These are phyloP conservation scores for Drosophila setifemur DNA, from an alignment of 1,140 invertebrate species.

Conservation along the genomic window DNA sequence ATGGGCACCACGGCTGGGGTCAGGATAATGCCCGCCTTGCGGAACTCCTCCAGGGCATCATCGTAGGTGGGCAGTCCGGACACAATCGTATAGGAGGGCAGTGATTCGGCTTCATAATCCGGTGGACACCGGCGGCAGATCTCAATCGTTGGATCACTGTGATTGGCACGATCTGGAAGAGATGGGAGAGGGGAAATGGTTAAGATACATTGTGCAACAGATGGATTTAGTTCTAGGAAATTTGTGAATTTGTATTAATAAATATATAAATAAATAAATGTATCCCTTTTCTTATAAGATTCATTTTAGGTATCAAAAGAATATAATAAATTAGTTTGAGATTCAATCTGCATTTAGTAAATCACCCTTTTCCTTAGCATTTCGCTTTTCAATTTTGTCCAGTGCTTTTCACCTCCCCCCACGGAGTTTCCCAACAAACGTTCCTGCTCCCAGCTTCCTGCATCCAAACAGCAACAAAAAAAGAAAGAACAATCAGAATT, in stretches of 20 bases:
- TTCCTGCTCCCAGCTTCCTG: conserved; percentile 2
- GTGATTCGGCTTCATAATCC: conserved; percentile 83
- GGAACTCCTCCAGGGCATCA: conserved; percentile 85
- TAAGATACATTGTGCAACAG: no score
- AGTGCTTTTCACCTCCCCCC: no score
- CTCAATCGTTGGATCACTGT: conserved; percentile 67
- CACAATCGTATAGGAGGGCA: conserved; percentile 86
- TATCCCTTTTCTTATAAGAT: background rate
- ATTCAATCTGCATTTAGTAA: no score
- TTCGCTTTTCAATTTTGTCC: background rate
- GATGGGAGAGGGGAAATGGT: background rate
- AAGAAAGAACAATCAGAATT: conserved; percentile 56
- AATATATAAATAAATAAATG: background rate
- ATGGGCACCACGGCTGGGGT: conserved; percentile 67
- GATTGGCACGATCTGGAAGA: conserved; percentile 76
- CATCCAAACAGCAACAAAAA: background rate
- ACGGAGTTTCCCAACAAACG: background rate
- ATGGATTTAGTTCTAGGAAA: no score
- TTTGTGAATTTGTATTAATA: background rate
- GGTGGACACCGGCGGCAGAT: conserved; percentile 75
- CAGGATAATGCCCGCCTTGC: conserved; percentile 77
- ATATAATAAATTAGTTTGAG: no score
- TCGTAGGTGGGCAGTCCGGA: conserved; percentile 86
- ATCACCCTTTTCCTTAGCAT: background rate
- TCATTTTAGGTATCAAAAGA: no score